phyloP scores from a whole-genome alignment of 1,140 invertebrate species.

The Leptinotarsa undecemlineata region DNA sequence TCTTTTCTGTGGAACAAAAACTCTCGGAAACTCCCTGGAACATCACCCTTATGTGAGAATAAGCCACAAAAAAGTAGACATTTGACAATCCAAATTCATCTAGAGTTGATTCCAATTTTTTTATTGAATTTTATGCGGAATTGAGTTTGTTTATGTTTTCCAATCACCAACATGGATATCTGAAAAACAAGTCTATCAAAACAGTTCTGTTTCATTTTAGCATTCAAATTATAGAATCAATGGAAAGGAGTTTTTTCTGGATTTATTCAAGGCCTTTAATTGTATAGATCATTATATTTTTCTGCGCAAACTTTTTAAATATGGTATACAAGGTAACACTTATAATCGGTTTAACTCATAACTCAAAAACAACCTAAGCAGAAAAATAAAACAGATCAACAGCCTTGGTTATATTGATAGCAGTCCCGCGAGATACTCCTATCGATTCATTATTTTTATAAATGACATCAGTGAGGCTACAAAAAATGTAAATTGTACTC shows the following conservation, averaged over 20 bases:
- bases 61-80: too few relatives aligned
- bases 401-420: too few relatives aligned
- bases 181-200: constrained; percentile 4
- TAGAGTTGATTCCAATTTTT: too few relatives aligned
- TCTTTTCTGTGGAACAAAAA: too few relatives aligned
- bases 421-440: not conserved
- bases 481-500: not conserved
- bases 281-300: constrained; percentile 60
- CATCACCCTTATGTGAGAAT: too few relatives aligned
- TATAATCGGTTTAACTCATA: not conserved
- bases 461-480: not conserved
- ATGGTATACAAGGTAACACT: not conserved
- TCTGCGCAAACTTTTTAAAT: not conserved
- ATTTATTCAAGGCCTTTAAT: not conserved
- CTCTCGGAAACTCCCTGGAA: too few relatives aligned
- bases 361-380: not conserved
- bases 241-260: not conserved
- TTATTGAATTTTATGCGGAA: too few relatives aligned
- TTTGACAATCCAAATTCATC: too few relatives aligned
- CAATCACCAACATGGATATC: constrained; percentile 6
- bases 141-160: not conserved
- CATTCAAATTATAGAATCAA: not conserved
- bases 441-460: not conserved
- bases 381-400: not conserved
- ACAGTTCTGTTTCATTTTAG: not conserved